phyloP scores from a whole-genome alignment of 2,113 vertebrate genomes.

The Macrotus californicus region DNA sequence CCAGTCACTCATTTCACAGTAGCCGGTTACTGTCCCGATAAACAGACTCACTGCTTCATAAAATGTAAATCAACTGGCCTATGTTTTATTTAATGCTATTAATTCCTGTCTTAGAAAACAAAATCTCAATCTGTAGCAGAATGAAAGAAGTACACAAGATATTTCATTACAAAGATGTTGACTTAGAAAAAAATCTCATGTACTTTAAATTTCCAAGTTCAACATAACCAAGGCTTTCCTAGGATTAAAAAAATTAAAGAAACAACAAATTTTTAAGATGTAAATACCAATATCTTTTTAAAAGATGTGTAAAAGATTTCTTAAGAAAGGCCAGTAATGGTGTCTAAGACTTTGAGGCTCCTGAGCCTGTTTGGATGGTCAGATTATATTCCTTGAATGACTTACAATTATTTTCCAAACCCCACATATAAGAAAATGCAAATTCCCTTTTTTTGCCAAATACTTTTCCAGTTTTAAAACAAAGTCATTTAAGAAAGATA shows the following conservation, averaged over 20 bases:
- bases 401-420: neutral
- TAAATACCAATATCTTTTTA: neutral
- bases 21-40: neutral
- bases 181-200: neutral
- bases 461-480: constrained; percentile 18
- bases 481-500: neutral
- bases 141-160: neutral
- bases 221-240: constrained; percentile 7
- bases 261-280: neutral
- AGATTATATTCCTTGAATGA: neutral
- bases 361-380: neutral
- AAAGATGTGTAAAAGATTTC: neutral
- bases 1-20: neutral
- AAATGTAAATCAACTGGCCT: neutral
- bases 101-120: constrained; percentile 20
- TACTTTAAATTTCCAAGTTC: neutral
- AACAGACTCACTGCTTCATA: neutral
- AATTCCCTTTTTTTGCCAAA: neutral
- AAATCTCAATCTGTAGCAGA: constrained; percentile 14
- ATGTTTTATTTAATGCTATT: neutral
- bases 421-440: neutral
- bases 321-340: neutral
- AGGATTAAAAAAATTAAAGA: neutral
- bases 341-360: neutral
- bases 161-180: constrained; percentile 10